Conservation (phyloP, 92 coral and sea anemone species). For the Epizoanthus stellaris region DNA sequence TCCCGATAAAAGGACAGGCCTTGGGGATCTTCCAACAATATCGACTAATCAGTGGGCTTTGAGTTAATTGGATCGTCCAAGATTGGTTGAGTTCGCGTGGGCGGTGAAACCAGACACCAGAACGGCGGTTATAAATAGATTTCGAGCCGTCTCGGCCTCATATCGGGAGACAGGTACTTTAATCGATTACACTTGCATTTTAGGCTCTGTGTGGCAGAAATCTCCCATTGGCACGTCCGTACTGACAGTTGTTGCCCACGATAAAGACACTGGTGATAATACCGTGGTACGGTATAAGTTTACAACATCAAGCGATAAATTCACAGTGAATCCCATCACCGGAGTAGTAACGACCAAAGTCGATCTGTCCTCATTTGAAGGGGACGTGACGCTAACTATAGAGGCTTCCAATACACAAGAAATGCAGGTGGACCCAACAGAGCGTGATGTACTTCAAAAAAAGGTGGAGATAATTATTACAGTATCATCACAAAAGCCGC, state of each 20-base stretch:
- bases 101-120: too few species aligned
- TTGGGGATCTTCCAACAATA: too few species aligned
- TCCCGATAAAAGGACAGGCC: too few species aligned
- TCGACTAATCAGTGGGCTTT: too few species aligned
- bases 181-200: neutral
- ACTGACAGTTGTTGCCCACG: slow-evolving; percentile 72
- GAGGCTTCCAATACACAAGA: slow-evolving; percentile 69
- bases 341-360: slow-evolving; percentile 75
- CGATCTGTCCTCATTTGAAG: slow-evolving; percentile 57
- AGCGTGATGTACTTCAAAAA: slow-evolving; percentile 23
- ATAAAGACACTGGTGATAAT: slow-evolving; percentile 67
- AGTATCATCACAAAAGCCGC: slow-evolving; percentile 70
- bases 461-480: slow-evolving; percentile 57
- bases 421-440: slow-evolving; percentile 50
- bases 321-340: slow-evolving; percentile 51
- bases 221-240: slow-evolving; percentile 69
- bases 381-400: slow-evolving; percentile 44
- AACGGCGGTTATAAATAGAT: too few species aligned
- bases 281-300: slow-evolving; percentile 70
- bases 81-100: too few species aligned
- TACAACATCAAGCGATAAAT: slow-evolving; percentile 61
- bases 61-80: too few species aligned
- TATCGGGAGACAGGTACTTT: too few species aligned
- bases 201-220: slow-evolving; percentile 49
- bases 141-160: too few species aligned